phyloP scores from a whole-genome alignment of 2,797 vertebrate genomes.

The Hydrocynus forskahlii region DNA sequence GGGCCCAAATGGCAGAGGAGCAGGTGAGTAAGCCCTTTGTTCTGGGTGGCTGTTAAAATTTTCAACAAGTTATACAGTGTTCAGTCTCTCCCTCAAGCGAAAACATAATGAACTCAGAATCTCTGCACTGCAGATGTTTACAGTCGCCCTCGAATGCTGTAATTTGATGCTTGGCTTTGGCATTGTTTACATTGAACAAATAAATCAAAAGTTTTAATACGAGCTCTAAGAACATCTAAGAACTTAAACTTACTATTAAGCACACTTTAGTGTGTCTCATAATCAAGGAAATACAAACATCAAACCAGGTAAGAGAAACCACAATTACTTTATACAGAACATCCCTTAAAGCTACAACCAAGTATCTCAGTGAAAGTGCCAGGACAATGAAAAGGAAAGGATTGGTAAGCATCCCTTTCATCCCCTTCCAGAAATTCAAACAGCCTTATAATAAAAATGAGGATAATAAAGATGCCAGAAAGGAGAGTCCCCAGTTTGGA shows the following conservation, averaged over 20 bases:
- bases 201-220: constrained; percentile 21
- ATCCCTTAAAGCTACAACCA: too few species aligned
- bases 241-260: background rate
- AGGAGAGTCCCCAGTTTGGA: too few species aligned
- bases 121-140: constrained; percentile 52
- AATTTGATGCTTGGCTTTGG: constrained; percentile 29
- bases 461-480: too few species aligned
- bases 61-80: constrained; percentile 51
- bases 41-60: constrained; percentile 43
- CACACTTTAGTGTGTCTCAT: background rate
- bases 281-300: too few species aligned
- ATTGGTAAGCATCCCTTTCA: too few species aligned
- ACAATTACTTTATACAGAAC: too few species aligned
- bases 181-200: constrained; percentile 36
- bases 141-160: background rate
- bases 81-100: constrained; percentile 42
- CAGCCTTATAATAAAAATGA: too few species aligned
- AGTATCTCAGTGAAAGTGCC: too few species aligned
- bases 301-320: too few species aligned
- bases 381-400: too few species aligned
- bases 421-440: too few species aligned
- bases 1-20: constrained; percentile 1
- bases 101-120: constrained; percentile 49
- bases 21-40: constrained; percentile 47
- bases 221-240: background rate